A percentile compares a stretch with the other conserved stretches of the same genome.
Evolutionary conservation across 2,113 vertebrate genomes (phyloP).

Genomic region (Marcusenius ussheri): DNA sequence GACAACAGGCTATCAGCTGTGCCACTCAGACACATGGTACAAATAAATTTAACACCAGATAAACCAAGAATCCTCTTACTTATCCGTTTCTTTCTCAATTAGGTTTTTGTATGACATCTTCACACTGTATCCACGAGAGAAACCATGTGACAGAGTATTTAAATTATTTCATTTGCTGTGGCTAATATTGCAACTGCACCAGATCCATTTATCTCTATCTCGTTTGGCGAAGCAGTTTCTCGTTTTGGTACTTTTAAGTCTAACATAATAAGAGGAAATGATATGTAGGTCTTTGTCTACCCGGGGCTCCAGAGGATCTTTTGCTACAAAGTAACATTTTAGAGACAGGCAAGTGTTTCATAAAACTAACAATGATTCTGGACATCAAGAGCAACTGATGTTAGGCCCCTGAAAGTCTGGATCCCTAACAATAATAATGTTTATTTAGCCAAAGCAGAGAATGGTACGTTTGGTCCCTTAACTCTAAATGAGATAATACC

Average conservation of each 20-base stretch:
- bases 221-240: neutral
- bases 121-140: neutral
- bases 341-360: neutral
- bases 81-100: neutral
- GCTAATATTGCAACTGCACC: neutral
- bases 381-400: neutral
- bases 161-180: neutral
- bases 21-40: neutral
- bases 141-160: neutral
- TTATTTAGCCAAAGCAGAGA: neutral
- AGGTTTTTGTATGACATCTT: neutral
- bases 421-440: neutral
- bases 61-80: neutral
- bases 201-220: neutral
- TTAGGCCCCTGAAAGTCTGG: neutral
- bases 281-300: neutral
- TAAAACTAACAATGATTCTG: neutral
- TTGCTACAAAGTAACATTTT: neutral
- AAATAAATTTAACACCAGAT: neutral
- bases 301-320: neutral
- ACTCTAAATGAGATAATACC: neutral
- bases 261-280: neutral
- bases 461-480: neutral
- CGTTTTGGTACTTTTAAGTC: neutral
- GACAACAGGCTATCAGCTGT: slow-evolving; percentile 8